A percentile compares a stretch with the other conserved stretches of the same genome.
Evolutionary conservation across 2,888 invertebrate species (phyloP).

Genomic region (Hypercompe scribonia): DNA sequence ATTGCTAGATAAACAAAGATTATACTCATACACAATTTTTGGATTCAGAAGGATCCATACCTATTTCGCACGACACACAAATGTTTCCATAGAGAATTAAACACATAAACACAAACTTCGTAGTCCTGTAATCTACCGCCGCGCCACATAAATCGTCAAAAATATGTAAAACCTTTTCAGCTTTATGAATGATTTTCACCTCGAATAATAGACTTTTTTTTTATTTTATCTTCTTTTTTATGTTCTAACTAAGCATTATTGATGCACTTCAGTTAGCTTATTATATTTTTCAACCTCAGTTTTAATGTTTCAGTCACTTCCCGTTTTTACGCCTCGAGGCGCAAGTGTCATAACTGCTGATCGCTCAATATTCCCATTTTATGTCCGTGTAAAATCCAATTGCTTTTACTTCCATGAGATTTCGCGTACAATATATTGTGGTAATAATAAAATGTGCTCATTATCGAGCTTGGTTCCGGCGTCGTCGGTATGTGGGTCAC

Average conservation of each 20-base stretch:
- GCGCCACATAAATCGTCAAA: neutral
- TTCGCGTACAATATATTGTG: neutral
- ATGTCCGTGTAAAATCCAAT: neutral
- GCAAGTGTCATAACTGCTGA: neutral
- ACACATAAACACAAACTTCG: neutral
- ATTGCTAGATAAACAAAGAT: neutral
- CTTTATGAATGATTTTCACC: neutral
- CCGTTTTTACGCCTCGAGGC: neutral
- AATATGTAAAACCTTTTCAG: neutral
- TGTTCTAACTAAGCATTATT: neutral
- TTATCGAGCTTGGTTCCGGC: constrained; percentile 5
- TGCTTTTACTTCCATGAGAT: neutral
- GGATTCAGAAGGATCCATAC: neutral
- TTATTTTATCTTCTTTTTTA: neutral
- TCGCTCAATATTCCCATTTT: neutral
- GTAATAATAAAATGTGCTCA: constrained; percentile 4
- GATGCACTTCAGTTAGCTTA: neutral
- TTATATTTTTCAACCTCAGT: neutral
- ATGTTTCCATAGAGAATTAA: neutral
- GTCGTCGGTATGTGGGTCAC: constrained; percentile 9
- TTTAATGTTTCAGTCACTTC: neutral
- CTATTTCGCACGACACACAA: neutral
- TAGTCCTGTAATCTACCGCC: neutral
- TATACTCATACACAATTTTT: neutral
- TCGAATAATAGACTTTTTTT: neutral